Evolutionary conservation across 2,797 vertebrate species (phyloP).

Genomic region (Sebastes itinus): DNA sequence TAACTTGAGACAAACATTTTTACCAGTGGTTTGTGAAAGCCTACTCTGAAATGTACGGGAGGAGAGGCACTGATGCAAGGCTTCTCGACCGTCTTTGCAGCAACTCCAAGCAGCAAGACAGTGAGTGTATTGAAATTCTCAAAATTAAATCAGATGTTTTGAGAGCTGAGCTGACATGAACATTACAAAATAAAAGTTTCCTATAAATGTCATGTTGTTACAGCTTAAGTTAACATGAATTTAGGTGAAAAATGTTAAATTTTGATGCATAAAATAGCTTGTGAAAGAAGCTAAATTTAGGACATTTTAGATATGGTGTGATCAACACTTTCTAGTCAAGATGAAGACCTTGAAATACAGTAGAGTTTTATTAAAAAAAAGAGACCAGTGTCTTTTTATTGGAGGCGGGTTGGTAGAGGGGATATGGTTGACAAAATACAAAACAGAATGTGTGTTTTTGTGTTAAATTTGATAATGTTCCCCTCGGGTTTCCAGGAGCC

Average conservation of each 20-base stretch:
- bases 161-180: background rate
- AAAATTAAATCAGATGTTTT: background rate
- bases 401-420: background rate
- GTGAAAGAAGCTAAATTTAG: background rate
- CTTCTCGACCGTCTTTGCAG: slow-evolving; percentile 27
- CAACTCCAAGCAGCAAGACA: background rate
- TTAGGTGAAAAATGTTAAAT: background rate
- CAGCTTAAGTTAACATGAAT: background rate
- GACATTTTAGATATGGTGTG: background rate
- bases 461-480: slow-evolving; percentile 77
- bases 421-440: slow-evolving; percentile 68
- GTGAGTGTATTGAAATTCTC: background rate
- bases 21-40: slow-evolving; percentile 84
- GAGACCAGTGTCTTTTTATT: slow-evolving; percentile 18
- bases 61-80: slow-evolving; percentile 45
- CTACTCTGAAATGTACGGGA: slow-evolving; percentile 64
- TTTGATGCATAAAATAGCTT: background rate
- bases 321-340: slow-evolving; percentile 21
- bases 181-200: background rate
- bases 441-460: slow-evolving; percentile 74
- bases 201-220: background rate
- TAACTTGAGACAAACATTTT: slow-evolving; percentile 83
- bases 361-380: slow-evolving; percentile 42
- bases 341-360: background rate
- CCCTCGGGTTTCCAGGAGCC: slow-evolving; percentile 70